Evolutionary conservation across 2,113 vertebrate species (phyloP).

Genomic region (Epinephelus lanceolatus): DNA sequence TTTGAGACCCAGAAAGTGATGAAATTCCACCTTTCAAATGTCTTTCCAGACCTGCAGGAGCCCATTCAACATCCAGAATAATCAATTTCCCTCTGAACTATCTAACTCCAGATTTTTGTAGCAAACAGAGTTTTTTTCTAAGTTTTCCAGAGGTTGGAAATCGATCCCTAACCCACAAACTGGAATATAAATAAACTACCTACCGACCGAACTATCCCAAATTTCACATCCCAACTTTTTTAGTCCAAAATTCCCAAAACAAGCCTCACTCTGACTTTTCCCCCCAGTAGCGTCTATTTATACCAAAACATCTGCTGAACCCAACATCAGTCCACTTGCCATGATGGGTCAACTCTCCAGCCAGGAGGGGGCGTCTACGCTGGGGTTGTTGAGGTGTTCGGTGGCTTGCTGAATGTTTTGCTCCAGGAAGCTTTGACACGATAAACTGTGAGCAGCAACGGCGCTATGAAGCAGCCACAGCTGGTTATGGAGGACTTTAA

Average conservation of each 20-base stretch:
- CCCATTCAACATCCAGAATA: neutral
- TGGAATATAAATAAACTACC: slow-evolving; percentile 18
- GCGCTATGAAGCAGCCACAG: slow-evolving; percentile 91
- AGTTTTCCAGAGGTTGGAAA: slow-evolving; percentile 1
- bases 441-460: slow-evolving; percentile 88
- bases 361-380: slow-evolving; percentile 88
- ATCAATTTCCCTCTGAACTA: neutral
- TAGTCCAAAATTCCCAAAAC: neutral
- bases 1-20: neutral
- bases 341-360: slow-evolving; percentile 86
- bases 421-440: slow-evolving; percentile 90
- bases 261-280: too few relatives aligned
- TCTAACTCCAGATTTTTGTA: neutral
- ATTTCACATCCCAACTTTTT: neutral
- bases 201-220: neutral
- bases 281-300: too few relatives aligned
- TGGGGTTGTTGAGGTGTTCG: slow-evolving; percentile 81
- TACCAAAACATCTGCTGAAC: neutral
- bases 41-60: neutral
- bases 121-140: neutral
- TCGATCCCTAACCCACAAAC: neutral
- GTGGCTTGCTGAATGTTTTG: slow-evolving; percentile 87
- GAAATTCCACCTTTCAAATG: neutral
- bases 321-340: neutral
- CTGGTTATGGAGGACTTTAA: slow-evolving; percentile 94